Evolutionary conservation across 2,113 vertebrate genomes (phyloP), one percentile per base, ranked within the genome.

Genomic region (Archocentrus centrarchus): DNA sequence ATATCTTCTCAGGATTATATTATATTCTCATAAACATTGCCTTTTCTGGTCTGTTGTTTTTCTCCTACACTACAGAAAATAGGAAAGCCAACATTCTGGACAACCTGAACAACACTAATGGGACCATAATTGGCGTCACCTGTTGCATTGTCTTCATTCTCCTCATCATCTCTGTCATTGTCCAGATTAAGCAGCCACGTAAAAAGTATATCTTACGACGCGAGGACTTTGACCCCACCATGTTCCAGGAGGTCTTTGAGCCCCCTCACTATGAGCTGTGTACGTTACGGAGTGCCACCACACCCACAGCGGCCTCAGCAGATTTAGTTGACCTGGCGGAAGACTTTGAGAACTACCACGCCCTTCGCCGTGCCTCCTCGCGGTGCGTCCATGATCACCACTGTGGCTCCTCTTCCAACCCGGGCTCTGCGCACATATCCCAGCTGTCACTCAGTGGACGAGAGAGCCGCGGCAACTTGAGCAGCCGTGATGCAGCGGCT

Each of bases 231-330:
- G 98, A 99, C 94, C 97, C 98, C 96, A 99, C 98, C 75, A 97
- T 98, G 86, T 99, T 99, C 93, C 98, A 99, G 93, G 98, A 99
- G 96, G 98, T 98, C 37, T 99, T 99, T 85, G 98, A 99, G 87
- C 98, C 98, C 82, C 98, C 97, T 6, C 98, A 99, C 86, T 99
- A 99, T 24, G 98, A 99, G 93, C 94, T 99, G 92, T 99, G 98
- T 87, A 97, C 98, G 32, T 96, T 99, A 47, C 96, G 98, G 92
- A 97, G 98, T 50, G 88, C 98, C 75, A 95, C 95, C 81, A 50
- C 93, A 13, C 94, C 97, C 20, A 96, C 95, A 27, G 93, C 91
- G 1, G 95, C 97, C 61, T 91, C 97, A 3, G 97, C 96, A 15
- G 98, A 99, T 93, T 96, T 99, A 84, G 97, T 96, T 4, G 98